Base-by-base conservation (phyloP, 2,888 invertebrate species). In the Caenorhabditis sp. region DNA sequence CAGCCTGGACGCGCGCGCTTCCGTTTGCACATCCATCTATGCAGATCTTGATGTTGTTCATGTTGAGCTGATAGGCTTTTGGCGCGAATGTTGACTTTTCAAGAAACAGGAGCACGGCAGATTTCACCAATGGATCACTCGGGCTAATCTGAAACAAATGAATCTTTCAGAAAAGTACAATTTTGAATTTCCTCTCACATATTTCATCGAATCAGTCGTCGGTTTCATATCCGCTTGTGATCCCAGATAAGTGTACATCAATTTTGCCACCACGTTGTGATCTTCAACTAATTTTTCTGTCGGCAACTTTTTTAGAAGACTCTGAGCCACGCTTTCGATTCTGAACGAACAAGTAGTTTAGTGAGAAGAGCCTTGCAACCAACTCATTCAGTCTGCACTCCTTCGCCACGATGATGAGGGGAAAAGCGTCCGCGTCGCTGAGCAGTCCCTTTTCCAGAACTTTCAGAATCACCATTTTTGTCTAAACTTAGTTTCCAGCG, bases 21-120 rank as follows among this genome's bases (percentile, higher is more conserved):
- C 11, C 17, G 30, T 46, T 68, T 7, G 13, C 32, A 20, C 56
- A 66, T 15, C 77, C 73, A 50, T 78, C 55, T 7, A 79, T 32
- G 37, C 75, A 79, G 6, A 81, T 73, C 78, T 78, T 80, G 8
- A 83, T 39, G 52, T 81, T 83, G 55, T 74, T 76, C 80, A 83
- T 80, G 58, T 75, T n/a, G n/a, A n/a, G n/a, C n/a, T n/a, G n/a
- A n/a, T n/a, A 83, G 3, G 70, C 61, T 4, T 37, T 70, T 6
- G 79, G 70, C 1, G 83, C 83, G 5, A 78, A 20, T 15, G 15
- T 52, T 0, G 83, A 83, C 24, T 77, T 52, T n/a, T 52, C 41
- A 17, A 83, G 52, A 62, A 45, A 82, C 20, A 53, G 35, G 2
- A 70, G 17, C 13, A 70, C 41, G 2, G 59, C 39, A 1, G 45